A percentile compares a stretch with the other conserved stretches of the same genome.
Evolutionary conservation across 2,888 invertebrate genomes (phyloP).

Genomic region (Epistrophe eligans): DNA sequence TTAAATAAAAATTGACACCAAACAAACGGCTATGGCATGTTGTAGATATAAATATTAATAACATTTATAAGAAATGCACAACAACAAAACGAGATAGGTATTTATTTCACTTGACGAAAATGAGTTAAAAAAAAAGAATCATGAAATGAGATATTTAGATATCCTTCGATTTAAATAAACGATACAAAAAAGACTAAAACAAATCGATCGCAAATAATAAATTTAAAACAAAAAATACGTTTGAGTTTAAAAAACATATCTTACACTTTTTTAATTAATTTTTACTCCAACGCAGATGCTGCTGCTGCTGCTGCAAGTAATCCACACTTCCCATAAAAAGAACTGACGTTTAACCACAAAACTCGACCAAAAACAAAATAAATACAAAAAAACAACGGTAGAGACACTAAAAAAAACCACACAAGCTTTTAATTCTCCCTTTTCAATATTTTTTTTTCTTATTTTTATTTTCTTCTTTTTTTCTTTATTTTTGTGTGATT

Average conservation of each 20-base stretch:
- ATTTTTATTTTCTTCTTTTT: slow-evolving; percentile 26
- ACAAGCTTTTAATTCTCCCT: slow-evolving; percentile 46
- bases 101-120: slow-evolving; percentile 5
- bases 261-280: slow-evolving; percentile 63
- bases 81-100: background rate
- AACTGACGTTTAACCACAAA: slow-evolving; percentile 64
- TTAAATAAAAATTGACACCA: slow-evolving; percentile 18
- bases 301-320: slow-evolving; percentile 53
- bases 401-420: slow-evolving; percentile 57
- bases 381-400: slow-evolving; percentile 49
- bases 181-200: background rate
- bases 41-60: too few species aligned
- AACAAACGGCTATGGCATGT: background rate
- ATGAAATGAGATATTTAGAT: background rate
- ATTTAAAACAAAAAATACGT: background rate
- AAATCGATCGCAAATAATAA: slow-evolving; percentile 6
- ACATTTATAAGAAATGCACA: background rate
- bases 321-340: slow-evolving; percentile 45
- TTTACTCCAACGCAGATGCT: slow-evolving; percentile 66
- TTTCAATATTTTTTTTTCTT: slow-evolving; percentile 43
- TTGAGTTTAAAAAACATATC: slow-evolving; percentile 36
- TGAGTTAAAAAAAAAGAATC: background rate
- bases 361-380: slow-evolving; percentile 29
- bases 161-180: background rate
- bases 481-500: slow-evolving; percentile 34